Base-by-base conservation (phyloP, 1,140 invertebrate genomes). In the Hylyphantes graminicola region DNA sequence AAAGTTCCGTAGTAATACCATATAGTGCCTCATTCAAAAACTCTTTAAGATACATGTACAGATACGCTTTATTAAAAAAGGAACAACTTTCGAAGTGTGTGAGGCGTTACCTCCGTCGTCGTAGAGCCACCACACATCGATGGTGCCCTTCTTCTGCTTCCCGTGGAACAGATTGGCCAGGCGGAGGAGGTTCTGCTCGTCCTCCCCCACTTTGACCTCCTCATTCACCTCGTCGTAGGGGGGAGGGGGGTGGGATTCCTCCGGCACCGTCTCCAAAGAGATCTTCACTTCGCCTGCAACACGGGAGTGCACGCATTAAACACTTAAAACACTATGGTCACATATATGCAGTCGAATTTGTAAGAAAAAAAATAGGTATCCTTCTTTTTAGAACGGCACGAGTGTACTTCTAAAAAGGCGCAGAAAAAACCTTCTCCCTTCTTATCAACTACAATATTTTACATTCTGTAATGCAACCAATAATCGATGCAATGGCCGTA, bases 51-150 rank as follows among this genome's bases (percentile, higher is more conserved):
- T 35, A 61, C 12, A 4, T 67, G n/a, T 67, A 15, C 64, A 67
- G 3, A n/a, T 15, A 67, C 10, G 21, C 10, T 7, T 67, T 35
- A 35, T 5, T 35, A 5, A 35, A 35, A n/a, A 2, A 5, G 35
- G 35, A 35, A 35, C 35, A 35, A 35, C 35, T 35, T 35, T 35
- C 5, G 35, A 35, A 35, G 57, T 6, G 12, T 6, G 4, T 12
- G 57, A 59, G 12, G 15, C 67, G 35, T 89, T 88, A 92, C 95
- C 96, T 88, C 96, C 97, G 90, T 98, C 97, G 90, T 98, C 97
- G 90, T 98, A 98, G 67, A 98, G 90, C 97, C 97, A 98, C 95
- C 96, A 98, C 21, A 98, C 96, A 90, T 98, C 97, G 85, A 98
- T 94, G 0, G 93, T 94, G 48, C 96, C 95, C 84, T 87, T 88